These are phyloP conservation scores for Pomatorhinus ruficollis DNA, from an alignment of 2,113 vertebrate genomes.

Conservation along the genomic window DNA sequence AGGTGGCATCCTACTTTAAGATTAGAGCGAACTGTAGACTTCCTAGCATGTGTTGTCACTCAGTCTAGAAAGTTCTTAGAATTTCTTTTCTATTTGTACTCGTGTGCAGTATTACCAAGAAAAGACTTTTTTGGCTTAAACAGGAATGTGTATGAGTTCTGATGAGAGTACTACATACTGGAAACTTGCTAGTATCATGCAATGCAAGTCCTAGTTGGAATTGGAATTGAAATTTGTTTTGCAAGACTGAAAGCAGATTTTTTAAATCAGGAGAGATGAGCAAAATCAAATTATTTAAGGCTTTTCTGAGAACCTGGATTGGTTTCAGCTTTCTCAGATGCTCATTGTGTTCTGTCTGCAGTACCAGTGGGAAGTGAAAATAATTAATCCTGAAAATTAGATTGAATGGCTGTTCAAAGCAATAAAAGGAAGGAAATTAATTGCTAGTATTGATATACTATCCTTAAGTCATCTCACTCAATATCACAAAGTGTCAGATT, in stretches of 20 bases:
- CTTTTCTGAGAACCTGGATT: neutral
- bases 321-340: neutral
- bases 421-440: constrained; percentile 26
- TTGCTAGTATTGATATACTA: neutral
- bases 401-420: constrained; percentile 11
- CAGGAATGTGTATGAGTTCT: neutral
- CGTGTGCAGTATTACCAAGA: neutral
- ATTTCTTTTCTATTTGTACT: neutral
- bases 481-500: neutral
- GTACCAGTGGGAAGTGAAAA: constrained; percentile 15
- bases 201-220: neutral
- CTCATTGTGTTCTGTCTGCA: neutral
- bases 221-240: neutral
- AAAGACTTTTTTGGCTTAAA: neutral
- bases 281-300: neutral
- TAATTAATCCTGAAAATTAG: constrained; percentile 18
- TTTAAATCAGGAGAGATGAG: neutral
- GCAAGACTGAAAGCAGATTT: neutral
- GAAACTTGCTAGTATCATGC: neutral
- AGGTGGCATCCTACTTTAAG: constrained; percentile 37
- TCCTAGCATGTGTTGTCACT: neutral
- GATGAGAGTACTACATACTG: neutral
- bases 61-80: neutral
- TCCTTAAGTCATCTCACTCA: neutral
- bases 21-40: neutral